Evolutionary conservation across 2,797 vertebrate species (phyloP).

Genomic region (Loris lydekkerianus): DNA sequence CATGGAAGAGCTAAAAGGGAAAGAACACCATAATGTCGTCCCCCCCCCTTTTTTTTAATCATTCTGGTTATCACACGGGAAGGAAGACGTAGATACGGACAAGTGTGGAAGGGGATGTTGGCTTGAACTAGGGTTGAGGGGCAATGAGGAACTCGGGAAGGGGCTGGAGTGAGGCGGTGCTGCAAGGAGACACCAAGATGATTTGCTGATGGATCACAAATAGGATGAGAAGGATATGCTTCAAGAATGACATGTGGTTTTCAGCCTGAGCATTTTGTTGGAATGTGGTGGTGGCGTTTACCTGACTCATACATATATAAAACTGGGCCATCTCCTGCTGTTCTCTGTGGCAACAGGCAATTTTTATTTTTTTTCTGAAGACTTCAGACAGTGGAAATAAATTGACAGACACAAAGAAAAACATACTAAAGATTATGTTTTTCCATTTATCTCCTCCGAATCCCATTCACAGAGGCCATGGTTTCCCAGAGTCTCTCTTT

Average conservation of each 20-base stretch:
- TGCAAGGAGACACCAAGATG: not conserved
- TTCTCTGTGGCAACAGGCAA: not conserved
- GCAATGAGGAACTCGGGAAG: not conserved
- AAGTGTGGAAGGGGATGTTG: not conserved
- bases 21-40: not conserved
- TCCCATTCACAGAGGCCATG: not conserved
- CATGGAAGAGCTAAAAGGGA: not conserved
- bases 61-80: not conserved
- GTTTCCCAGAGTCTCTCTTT: not conserved
- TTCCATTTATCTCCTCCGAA: not conserved
- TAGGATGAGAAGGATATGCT: not conserved
- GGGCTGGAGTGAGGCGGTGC: fast-evolving
- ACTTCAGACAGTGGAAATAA: constrained; percentile 40
- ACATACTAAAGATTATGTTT: not conserved
- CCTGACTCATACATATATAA: not conserved
- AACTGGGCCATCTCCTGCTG: not conserved
- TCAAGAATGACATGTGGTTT: not conserved
- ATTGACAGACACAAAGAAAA: not conserved
- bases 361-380: constrained; percentile 24
- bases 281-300: not conserved
- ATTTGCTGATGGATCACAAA: not conserved
- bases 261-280: not conserved
- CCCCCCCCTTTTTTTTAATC: not conserved
- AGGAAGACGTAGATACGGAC: not conserved
- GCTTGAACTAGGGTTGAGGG: not conserved